phyloP scores from a whole-genome alignment of 2,888 invertebrate species.

The Ametastegia equiseti region DNA sequence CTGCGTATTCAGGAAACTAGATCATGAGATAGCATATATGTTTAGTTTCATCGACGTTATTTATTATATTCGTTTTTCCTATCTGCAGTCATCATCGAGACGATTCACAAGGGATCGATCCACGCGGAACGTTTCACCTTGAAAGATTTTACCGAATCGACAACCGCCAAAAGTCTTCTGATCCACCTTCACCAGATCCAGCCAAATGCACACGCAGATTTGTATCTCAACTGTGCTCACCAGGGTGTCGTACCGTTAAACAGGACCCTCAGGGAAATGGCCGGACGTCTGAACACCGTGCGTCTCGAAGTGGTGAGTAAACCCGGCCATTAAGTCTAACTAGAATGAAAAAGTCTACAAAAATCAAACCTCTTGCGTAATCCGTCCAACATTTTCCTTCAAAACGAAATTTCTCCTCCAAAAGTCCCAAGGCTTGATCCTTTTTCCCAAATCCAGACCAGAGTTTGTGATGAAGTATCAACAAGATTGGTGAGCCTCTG shows the following conservation, averaged over 20 bases:
- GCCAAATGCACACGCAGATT: conserved; percentile 80
- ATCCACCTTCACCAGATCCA: conserved; percentile 78
- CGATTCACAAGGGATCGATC: conserved; percentile 78
- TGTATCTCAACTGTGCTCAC: conserved; percentile 82
- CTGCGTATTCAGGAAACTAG: neutral
- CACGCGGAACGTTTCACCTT: conserved; percentile 82
- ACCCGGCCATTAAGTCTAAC: too few species aligned
- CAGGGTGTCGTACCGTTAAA: conserved; percentile 80
- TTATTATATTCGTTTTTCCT: neutral
- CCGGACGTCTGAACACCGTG: conserved; percentile 61
- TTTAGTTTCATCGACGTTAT: neutral
- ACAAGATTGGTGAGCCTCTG: neutral
- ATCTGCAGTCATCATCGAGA: conserved; percentile 82
- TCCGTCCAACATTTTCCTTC: too few species aligned
- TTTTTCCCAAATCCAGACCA: too few species aligned
- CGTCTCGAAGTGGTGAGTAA: conserved; percentile 74
- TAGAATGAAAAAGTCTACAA: too few species aligned
- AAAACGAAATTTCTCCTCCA: too few species aligned
- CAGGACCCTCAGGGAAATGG: conserved; percentile 71
- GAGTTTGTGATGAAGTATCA: neutral
- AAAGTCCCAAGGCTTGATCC: too few species aligned
- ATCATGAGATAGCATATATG: neutral
- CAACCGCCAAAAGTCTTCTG: conserved; percentile 79
- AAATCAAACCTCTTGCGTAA: too few species aligned
- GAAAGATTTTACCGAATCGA: conserved; percentile 78